Percentiles rank a stretch among this genome's conserved stretches.
phyloP scores from a whole-genome alignment of 2,888 invertebrate species.

The Oxyscelio sp. region DNA sequence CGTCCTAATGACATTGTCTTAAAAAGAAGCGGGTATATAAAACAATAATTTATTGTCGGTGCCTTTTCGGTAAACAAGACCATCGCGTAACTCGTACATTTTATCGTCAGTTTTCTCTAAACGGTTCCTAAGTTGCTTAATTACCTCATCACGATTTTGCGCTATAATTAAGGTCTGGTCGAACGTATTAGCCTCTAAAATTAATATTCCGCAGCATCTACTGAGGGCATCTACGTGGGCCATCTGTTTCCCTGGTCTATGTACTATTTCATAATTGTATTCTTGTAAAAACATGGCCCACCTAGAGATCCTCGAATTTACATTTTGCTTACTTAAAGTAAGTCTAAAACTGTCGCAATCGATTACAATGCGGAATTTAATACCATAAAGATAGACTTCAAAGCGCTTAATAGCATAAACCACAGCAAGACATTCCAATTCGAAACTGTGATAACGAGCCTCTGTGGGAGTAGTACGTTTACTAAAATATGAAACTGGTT shows the following conservation, averaged over 20 bases:
- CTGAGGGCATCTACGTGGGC: conserved; percentile 6
- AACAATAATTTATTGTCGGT: conserved; percentile 44
- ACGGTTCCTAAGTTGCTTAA: not conserved
- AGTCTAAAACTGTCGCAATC: too few relatives aligned
- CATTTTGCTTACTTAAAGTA: not conserved
- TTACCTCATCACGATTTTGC: conserved; percentile 35
- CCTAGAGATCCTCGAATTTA: not conserved
- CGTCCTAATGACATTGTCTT: conserved; percentile 55
- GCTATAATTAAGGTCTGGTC: not conserved
- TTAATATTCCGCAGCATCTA: not conserved
- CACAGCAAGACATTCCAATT: too few relatives aligned
- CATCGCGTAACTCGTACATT: not conserved
- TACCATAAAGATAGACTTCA: not conserved
- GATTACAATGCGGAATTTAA: too few relatives aligned
- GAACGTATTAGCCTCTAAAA: not conserved
- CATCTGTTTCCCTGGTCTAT: conserved; percentile 1
- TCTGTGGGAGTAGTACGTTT: not conserved
- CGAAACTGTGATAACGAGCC: not conserved
- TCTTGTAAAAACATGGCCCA: conserved; percentile 14
- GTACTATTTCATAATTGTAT: conserved; percentile 5
- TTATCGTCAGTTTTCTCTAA: not conserved
- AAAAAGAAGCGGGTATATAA: conserved; percentile 60
- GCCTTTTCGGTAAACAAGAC: conserved; percentile 61
- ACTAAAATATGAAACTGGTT: not conserved
- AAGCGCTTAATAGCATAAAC: too few relatives aligned